Conservation (phyloP, 1,140 invertebrate species). For the Drosophila aff. region DNA sequence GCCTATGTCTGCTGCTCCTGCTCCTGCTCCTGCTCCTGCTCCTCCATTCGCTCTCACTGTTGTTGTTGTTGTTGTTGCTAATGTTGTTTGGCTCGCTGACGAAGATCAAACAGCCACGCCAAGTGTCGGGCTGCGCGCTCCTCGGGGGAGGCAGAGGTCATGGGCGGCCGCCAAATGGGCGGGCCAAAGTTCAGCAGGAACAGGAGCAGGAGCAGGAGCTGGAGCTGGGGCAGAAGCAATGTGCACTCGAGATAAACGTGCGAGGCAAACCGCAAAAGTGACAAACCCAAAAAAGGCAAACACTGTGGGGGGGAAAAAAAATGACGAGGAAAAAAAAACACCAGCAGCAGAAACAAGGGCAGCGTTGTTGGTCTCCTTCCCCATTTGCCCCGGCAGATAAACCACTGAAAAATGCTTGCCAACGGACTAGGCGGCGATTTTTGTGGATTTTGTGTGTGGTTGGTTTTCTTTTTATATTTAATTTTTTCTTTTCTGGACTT, state of each 20-base stretch:
- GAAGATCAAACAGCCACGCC: slow-evolving; percentile 71
- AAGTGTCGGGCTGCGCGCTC: slow-evolving; percentile 34
- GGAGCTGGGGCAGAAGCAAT: slow-evolving; percentile 19
- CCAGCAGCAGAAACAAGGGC: slow-evolving; percentile 21
- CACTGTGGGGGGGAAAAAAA: slow-evolving; percentile 10
- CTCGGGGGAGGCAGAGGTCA: slow-evolving; percentile 17
- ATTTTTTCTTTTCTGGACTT: slow-evolving; percentile 10
- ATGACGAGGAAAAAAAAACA: slow-evolving; percentile 26
- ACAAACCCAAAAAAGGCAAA: slow-evolving; percentile 66
- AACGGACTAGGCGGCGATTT: slow-evolving; percentile 34
- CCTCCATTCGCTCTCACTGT: not conserved
- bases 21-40: slow-evolving; percentile 1
- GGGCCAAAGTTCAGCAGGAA: not conserved
- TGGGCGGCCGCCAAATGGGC: slow-evolving; percentile 3
- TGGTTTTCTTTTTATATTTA: slow-evolving; percentile 13
- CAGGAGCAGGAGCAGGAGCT: not conserved
- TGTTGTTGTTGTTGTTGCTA: slow-evolving; percentile 41
- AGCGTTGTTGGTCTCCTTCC: slow-evolving; percentile 29
- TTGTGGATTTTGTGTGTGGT: slow-evolving; percentile 27
- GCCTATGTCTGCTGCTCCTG: not conserved
- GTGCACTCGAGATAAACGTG: slow-evolving; percentile 74
- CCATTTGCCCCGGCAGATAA: slow-evolving; percentile 37
- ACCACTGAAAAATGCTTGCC: slow-evolving; percentile 57
- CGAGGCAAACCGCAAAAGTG: slow-evolving; percentile 75
- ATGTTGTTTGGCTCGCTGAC: slow-evolving; percentile 65